Evolutionary conservation across 23 tunicate genomes (phyloP).

Genomic region (Diplosoma virens): DNA sequence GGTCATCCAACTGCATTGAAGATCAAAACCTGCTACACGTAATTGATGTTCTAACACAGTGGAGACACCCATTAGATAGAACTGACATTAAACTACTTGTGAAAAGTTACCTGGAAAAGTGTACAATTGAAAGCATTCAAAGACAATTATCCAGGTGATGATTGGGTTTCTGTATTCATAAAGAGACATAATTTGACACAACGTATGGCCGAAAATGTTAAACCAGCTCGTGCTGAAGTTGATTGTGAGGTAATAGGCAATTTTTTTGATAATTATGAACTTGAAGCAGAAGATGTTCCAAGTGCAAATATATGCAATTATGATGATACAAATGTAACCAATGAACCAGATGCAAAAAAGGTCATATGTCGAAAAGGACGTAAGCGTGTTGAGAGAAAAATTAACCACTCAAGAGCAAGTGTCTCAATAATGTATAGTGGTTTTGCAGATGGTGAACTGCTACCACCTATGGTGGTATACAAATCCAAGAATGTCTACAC

Average conservation of each 20-base stretch:
- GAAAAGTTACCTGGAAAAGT: slow-evolving; percentile 28
- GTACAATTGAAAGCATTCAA: background rate
- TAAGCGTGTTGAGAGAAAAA: slow-evolving; percentile 11
- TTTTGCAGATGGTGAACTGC: slow-evolving; percentile 17
- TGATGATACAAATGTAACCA: slow-evolving; percentile 36
- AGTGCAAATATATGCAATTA: slow-evolving; percentile 13
- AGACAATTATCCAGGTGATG: slow-evolving; percentile 28
- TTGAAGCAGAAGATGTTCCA: background rate
- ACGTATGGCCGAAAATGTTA: background rate
- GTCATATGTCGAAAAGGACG: background rate
- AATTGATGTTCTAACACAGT: background rate
- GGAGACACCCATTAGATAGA: background rate
- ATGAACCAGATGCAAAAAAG: slow-evolving; percentile 24
- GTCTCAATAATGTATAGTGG: slow-evolving; percentile 27
- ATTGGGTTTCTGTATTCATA: slow-evolving; percentile 3
- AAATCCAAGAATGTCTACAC: slow-evolving; percentile 1
- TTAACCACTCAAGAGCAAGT: slow-evolving; percentile 19
- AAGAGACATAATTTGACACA: slow-evolving; percentile 17
- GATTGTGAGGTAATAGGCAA: background rate
- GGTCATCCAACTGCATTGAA: slow-evolving; percentile 19
- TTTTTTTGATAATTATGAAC: slow-evolving; percentile 8
- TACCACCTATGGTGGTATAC: slow-evolving; percentile 28
- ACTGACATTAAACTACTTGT: slow-evolving; percentile 12
- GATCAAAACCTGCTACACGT: background rate
- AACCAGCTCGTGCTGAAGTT: slow-evolving; percentile 10